phyloP scores from a whole-genome alignment of 2,113 vertebrate species.

The Hyaena hyaena region DNA sequence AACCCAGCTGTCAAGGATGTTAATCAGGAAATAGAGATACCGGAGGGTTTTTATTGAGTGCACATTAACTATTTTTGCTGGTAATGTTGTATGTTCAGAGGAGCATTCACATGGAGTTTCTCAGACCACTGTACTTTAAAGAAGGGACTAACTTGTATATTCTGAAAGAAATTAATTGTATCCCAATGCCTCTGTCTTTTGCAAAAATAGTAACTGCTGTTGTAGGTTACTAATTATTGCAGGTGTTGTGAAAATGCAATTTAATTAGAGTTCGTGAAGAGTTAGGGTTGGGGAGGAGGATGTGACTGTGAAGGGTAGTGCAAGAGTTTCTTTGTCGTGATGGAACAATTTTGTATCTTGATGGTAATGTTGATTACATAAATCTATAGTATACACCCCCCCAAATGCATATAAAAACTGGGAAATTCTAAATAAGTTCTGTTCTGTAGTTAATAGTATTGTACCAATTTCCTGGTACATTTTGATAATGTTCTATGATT shows the following conservation, averaged over 20 bases:
- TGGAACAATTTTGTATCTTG: neutral
- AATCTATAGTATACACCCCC: neutral
- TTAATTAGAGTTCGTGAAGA: neutral
- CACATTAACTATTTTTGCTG: neutral
- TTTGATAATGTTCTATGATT: neutral
- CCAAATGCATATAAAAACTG: neutral
- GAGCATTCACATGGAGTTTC: neutral
- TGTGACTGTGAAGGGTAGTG: neutral
- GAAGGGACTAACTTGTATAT: neutral
- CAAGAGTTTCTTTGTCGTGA: neutral
- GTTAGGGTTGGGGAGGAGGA: neutral
- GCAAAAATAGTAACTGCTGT: constrained; percentile 1
- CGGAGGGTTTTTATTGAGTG: neutral
- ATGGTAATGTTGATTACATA: neutral
- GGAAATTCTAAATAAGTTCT: neutral
- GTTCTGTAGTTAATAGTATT: neutral
- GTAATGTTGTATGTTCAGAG: neutral
- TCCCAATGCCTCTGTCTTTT: neutral
- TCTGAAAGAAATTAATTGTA: neutral
- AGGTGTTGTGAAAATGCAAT: neutral
- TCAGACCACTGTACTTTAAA: neutral
- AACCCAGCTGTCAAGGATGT: neutral
- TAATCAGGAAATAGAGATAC: neutral
- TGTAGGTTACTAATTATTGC: neutral
- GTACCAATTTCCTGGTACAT: neutral